These are phyloP conservation scores for Penelope pileata DNA, from an alignment of 2,113 vertebrate genomes.

Conservation along the genomic window DNA sequence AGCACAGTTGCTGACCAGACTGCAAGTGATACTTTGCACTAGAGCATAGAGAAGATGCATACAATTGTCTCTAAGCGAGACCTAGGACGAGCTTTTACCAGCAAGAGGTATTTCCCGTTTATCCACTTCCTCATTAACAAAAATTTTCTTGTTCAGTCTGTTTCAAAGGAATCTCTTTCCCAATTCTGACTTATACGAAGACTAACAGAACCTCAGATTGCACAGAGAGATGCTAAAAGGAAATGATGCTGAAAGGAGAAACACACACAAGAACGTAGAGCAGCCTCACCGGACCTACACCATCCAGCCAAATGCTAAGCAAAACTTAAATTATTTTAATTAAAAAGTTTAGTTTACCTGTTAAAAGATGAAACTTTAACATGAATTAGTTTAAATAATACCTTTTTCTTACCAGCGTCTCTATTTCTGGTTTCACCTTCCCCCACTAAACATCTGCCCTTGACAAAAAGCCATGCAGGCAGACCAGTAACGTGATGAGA, in stretches of 20 bases:
- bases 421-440: background rate
- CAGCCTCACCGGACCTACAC: background rate
- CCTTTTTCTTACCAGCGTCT: background rate
- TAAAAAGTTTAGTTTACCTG: background rate
- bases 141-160: background rate
- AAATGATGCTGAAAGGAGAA: background rate
- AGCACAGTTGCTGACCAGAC: background rate
- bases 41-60: background rate
- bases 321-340: background rate
- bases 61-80: background rate
- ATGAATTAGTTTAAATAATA: background rate
- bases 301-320: background rate
- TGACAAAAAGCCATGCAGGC: background rate
- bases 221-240: background rate
- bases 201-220: conserved; percentile 8
- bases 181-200: conserved; percentile 40
- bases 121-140: background rate
- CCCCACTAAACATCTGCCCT: background rate
- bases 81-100: background rate
- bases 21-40: background rate
- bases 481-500: background rate
- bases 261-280: background rate
- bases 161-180: background rate
- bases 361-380: background rate
- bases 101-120: background rate